A percentile compares a stretch with the other conserved stretches of the same genome.
phyloP scores from a whole-genome alignment of 1,140 invertebrate genomes.

The Drosophila yakuba region DNA sequence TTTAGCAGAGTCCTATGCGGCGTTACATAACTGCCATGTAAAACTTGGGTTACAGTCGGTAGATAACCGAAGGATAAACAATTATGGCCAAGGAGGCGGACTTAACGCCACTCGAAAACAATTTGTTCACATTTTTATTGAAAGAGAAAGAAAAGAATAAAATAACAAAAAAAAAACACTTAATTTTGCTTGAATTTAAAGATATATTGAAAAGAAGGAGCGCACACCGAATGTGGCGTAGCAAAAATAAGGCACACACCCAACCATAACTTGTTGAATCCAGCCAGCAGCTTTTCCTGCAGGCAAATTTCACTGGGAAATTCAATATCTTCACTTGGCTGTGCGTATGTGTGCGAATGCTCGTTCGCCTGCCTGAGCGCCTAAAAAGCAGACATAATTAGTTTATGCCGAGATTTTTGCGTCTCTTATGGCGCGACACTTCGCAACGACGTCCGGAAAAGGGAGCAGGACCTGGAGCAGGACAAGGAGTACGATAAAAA shows the following conservation, averaged over 20 bases:
- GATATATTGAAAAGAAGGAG: neutral
- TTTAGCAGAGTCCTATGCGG: conserved; percentile 4
- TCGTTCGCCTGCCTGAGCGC: conserved; percentile 59
- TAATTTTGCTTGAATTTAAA: conserved; percentile 24
- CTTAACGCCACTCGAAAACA: neutral
- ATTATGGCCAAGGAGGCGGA: conserved; percentile 12
- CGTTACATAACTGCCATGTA: conserved; percentile 62
- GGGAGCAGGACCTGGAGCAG: neutral
- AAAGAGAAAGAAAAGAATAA: neutral
- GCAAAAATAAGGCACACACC: conserved; percentile 7
- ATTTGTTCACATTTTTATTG: conserved; percentile 23
- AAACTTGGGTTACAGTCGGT: conserved; percentile 22
- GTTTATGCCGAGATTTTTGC: conserved; percentile 70
- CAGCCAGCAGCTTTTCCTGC: conserved; percentile 14
- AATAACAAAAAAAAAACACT: neutral
- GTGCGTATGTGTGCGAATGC: conserved; percentile 11
- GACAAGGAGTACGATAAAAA: neutral
- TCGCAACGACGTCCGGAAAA: conserved; percentile 16
- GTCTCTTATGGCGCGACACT: conserved; percentile 53
- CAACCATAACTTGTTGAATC: conserved; percentile 68
- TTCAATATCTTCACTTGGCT: conserved; percentile 58
- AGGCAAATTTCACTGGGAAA: conserved; percentile 57
- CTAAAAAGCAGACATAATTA: conserved; percentile 78
- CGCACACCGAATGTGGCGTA: neutral
- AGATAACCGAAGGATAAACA: conserved; percentile 10